Evolutionary conservation across 2,113 vertebrate species (phyloP).

Genomic region (Theropithecus gelada): DNA sequence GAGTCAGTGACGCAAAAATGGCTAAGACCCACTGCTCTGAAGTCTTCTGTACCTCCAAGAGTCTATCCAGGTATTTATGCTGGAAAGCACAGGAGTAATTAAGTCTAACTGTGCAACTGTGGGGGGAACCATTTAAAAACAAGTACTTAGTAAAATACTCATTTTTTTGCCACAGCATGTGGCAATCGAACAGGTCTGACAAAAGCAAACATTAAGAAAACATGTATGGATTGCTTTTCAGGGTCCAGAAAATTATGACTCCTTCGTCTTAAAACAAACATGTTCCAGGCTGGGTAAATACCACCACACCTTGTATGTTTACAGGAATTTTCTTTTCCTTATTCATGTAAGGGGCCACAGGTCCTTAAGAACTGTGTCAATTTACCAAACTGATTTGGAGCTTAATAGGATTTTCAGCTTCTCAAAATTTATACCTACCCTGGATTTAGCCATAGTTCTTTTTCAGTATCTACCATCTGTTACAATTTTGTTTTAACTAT

Average conservation of each 20-base stretch:
- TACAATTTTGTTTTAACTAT: neutral
- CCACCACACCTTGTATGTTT: conserved; percentile 8
- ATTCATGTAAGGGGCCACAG: neutral
- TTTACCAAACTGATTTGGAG: neutral
- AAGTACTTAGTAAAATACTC: conserved; percentile 9
- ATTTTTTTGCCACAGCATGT: neutral
- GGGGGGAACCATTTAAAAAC: neutral
- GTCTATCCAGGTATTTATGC: neutral
- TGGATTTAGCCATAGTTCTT: neutral
- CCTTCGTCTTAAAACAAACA: conserved; percentile 28
- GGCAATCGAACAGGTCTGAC: neutral
- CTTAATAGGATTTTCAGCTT: conserved; percentile 26
- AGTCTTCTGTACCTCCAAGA: neutral
- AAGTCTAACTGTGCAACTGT: neutral
- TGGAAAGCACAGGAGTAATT: neutral
- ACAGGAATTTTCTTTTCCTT: neutral
- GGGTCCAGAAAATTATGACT: conserved; percentile 54
- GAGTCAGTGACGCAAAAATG: neutral
- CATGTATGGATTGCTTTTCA: neutral
- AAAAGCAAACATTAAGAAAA: neutral
- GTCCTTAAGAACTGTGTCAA: neutral
- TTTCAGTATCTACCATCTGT: neutral
- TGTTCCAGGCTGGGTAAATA: conserved; percentile 45
- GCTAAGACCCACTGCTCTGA: neutral
- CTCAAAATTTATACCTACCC: neutral